Percentiles rank a stretch among this genome's conserved stretches.
phyloP scores from a whole-genome alignment of 1,140 invertebrate species.

The Tachypleus tridentatus region DNA sequence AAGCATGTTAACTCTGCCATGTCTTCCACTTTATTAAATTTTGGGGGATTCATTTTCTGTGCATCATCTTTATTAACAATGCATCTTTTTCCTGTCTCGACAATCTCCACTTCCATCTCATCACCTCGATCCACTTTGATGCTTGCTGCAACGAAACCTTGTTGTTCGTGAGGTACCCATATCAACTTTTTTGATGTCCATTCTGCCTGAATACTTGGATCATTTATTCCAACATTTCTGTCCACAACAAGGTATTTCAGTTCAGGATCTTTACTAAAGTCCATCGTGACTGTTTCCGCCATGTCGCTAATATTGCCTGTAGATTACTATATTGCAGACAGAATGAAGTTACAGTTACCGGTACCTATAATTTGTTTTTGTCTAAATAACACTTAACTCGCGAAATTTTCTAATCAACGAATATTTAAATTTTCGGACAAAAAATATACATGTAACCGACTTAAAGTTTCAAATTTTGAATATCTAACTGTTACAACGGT shows the following conservation, averaged over 20 bases:
- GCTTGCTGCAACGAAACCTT: constrained; percentile 90
- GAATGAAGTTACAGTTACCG: too few species aligned
- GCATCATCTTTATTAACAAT: constrained; percentile 89
- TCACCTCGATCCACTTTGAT: constrained; percentile 90
- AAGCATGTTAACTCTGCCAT: constrained; percentile 99
- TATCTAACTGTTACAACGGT: too few species aligned
- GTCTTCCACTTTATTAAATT: constrained; percentile 99
- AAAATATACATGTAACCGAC: too few species aligned
- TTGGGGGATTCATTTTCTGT: constrained; percentile 99
- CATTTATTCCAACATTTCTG: constrained; percentile 74
- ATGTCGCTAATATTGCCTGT: too few species aligned
- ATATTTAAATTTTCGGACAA: too few species aligned
- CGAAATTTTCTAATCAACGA: too few species aligned
- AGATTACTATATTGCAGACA: too few species aligned
- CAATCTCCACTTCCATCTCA: constrained; percentile 92
- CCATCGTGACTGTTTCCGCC: constrained; percentile 1
- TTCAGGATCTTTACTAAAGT: constrained; percentile 71
- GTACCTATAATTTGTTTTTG: too few species aligned
- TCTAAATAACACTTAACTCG: too few species aligned
- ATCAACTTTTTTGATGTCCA: constrained; percentile 97
- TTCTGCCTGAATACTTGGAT: constrained; percentile 94
- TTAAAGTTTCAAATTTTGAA: too few species aligned
- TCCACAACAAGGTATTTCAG: constrained; percentile 86
- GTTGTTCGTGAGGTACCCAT: constrained; percentile 96
- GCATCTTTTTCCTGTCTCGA: constrained; percentile 84